Percentiles rank a stretch among this genome's conserved stretches.
Evolutionary conservation across 2,797 vertebrate species (phyloP).

Genomic region (Urophycis tenuis): DNA sequence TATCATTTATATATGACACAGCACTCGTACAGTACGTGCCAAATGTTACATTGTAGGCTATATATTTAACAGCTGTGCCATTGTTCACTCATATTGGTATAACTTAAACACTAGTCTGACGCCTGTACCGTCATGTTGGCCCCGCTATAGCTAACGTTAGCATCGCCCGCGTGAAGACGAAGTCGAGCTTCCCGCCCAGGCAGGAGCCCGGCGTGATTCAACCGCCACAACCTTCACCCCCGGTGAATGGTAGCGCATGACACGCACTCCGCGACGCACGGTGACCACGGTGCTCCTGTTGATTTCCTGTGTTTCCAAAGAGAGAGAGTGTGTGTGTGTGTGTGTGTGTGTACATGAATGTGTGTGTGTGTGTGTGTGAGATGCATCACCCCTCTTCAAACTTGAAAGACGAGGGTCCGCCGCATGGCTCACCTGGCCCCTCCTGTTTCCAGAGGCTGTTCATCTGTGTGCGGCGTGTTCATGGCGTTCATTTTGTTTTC

Average conservation of each 20-base stretch:
- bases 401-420: background rate
- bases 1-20: too few relatives aligned
- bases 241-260: background rate
- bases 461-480: background rate
- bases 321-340: background rate
- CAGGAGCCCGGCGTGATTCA: background rate
- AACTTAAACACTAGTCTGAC: too few relatives aligned
- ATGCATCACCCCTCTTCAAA: background rate
- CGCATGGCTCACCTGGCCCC: background rate
- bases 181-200: too few relatives aligned
- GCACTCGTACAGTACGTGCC: too few relatives aligned
- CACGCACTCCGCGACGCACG: background rate
- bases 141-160: too few relatives aligned
- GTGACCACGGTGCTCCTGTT: background rate
- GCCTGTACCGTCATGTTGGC: too few relatives aligned
- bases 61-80: too few relatives aligned
- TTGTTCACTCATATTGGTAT: too few relatives aligned
- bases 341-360: background rate
- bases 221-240: too few relatives aligned
- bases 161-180: too few relatives aligned
- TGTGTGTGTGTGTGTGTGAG: background rate
- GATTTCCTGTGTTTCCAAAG: slow-evolving; percentile 1
- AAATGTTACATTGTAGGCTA: too few relatives aligned
- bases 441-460: background rate
- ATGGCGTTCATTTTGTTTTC: background rate